These are phyloP conservation scores for Heliconius sara DNA, from an alignment of 2,888 invertebrate species.

Conservation along the genomic window DNA sequence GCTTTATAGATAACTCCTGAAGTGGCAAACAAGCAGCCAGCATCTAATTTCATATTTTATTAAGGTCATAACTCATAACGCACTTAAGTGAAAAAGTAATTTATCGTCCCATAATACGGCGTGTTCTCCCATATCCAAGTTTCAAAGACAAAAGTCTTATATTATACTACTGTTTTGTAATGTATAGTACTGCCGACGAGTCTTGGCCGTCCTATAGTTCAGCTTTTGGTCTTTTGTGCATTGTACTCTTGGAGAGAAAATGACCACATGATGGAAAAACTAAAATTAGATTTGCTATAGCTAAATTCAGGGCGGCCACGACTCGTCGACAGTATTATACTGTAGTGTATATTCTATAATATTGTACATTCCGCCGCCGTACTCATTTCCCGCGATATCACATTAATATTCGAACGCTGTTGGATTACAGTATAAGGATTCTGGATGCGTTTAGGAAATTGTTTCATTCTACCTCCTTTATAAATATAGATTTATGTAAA, in stretches of 20 bases:
- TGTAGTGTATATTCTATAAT: slow-evolving; percentile 28
- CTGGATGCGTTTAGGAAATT: slow-evolving; percentile 47
- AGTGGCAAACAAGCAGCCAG: background rate
- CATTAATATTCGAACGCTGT: slow-evolving; percentile 70
- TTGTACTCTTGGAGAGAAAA: background rate
- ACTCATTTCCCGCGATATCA: slow-evolving; percentile 69
- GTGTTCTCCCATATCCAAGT: slow-evolving; percentile 32
- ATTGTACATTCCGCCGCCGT: slow-evolving; percentile 68
- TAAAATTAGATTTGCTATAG: background rate
- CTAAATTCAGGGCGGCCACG: background rate
- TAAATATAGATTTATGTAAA: slow-evolving; percentile 30
- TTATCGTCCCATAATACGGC: slow-evolving; percentile 39
- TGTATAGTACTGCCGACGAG: background rate
- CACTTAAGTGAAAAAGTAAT: slow-evolving; percentile 39
- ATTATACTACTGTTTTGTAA: slow-evolving; percentile 31
- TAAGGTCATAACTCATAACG: slow-evolving; percentile 38
- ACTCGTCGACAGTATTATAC: background rate
- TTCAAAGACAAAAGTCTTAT: slow-evolving; percentile 57
- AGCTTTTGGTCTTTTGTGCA: background rate
- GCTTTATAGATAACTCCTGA: too few relatives aligned
- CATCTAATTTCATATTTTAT: slow-evolving; percentile 23
- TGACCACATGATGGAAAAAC: background rate
- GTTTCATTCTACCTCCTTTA: slow-evolving; percentile 43
- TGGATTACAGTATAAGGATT: slow-evolving; percentile 61
- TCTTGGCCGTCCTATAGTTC: background rate